These are phyloP conservation scores for Tribolium freemani DNA, from an alignment of 2,888 invertebrate species.

Conservation along the genomic window DNA sequence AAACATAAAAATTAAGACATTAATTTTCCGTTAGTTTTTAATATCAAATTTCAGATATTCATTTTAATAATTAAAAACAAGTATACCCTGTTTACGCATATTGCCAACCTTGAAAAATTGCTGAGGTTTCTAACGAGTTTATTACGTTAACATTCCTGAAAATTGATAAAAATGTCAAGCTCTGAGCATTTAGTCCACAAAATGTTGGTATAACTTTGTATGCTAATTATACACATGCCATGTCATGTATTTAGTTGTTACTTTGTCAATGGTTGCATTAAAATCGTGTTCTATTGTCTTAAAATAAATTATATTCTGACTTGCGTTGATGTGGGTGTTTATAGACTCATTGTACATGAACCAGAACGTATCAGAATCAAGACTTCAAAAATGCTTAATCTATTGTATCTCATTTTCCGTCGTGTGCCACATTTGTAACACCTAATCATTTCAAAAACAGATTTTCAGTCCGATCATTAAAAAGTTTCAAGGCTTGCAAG, in stretches of 20 bases:
- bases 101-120: neutral
- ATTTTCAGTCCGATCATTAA: no score
- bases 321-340: conserved; percentile 64
- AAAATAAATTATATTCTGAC: conserved; percentile 67
- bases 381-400: conserved; percentile 34
- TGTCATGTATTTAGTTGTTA: conserved; percentile 68
- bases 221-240: conserved; percentile 68
- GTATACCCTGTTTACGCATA: neutral
- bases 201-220: conserved; percentile 63
- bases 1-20: neutral
- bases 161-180: conserved; percentile 20
- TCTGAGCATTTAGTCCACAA: conserved; percentile 30
- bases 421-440: neutral
- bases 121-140: neutral
- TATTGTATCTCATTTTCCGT: neutral
- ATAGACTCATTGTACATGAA: conserved; percentile 63
- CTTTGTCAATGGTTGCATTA: conserved; percentile 66
- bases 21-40: neutral
- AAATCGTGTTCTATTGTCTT: conserved; percentile 68
- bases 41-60: neutral
- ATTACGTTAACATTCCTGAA: neutral
- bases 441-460: neutral
- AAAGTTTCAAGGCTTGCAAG: conserved; percentile 19
- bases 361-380: conserved; percentile 52
- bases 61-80: neutral